Evolutionary conservation across 35 echinoderm and acorn worm species (phyloP).

Genomic region (Stichopus chloronotus): DNA sequence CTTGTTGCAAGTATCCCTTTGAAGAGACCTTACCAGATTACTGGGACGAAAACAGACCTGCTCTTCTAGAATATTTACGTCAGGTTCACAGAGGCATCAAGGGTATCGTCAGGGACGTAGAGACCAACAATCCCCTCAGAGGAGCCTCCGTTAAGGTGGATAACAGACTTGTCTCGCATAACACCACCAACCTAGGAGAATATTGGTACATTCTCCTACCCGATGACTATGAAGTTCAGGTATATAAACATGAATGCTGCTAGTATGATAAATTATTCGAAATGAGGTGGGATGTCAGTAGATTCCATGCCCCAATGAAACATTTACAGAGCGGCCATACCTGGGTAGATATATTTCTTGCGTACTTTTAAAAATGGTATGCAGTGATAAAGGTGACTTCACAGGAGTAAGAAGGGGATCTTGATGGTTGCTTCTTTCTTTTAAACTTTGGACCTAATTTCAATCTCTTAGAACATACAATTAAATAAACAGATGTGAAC

Average conservation of each 20-base stretch:
- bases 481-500: too few species aligned
- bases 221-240: conserved; percentile 66
- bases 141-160: conserved; percentile 70
- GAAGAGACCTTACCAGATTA: conserved; percentile 30
- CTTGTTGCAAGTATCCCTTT: conserved; percentile 80
- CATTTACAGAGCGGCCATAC: too few species aligned
- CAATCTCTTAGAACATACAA: too few species aligned
- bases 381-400: too few species aligned
- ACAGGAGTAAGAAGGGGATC: too few species aligned
- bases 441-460: too few species aligned
- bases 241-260: conserved; percentile 14
- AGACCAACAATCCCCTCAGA: background rate
- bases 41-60: conserved; percentile 75
- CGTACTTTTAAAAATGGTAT: too few species aligned
- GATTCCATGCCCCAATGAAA: too few species aligned
- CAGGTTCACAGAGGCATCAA: conserved; percentile 89
- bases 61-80: conserved; percentile 76
- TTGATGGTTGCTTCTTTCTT: too few species aligned
- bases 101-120: conserved; percentile 63
- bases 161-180: conserved; percentile 39
- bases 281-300: too few species aligned
- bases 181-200: conserved; percentile 69
- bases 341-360: too few species aligned
- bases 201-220: conserved; percentile 85
- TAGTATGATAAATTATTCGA: background rate